These are phyloP conservation scores for Channallabes apus DNA, from an alignment of 2,797 vertebrate genomes.

Conservation along the genomic window DNA sequence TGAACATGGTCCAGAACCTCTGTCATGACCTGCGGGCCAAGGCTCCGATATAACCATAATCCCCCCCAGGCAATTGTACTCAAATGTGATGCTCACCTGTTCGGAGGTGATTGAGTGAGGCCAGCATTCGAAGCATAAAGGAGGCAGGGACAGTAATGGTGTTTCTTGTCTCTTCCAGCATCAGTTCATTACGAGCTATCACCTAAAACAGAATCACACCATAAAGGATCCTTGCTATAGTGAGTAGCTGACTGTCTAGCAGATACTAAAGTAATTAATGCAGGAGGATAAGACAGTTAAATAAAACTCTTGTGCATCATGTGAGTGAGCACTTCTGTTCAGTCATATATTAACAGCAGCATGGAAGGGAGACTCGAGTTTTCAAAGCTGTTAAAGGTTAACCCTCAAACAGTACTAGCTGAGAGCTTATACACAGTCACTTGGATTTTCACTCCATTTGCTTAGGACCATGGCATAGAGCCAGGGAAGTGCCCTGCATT, in stretches of 20 bases:
- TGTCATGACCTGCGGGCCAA: too few relatives aligned
- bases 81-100: constrained; percentile 72
- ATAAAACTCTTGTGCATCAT: not conserved
- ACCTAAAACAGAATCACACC: constrained; percentile 74
- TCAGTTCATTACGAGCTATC: constrained; percentile 95
- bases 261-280: not conserved
- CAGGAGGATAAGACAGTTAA: not conserved
- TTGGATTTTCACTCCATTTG: not conserved
- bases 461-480: not conserved
- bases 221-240: not conserved
- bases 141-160: constrained; percentile 98
- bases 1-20: too few relatives aligned
- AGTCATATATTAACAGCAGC: not conserved
- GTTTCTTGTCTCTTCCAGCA: constrained; percentile 97
- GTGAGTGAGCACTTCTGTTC: not conserved
- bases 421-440: not conserved
- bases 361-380: not conserved
- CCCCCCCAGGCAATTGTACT: not conserved
- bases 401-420: not conserved
- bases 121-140: constrained; percentile 98
- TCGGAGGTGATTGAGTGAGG: constrained; percentile 91
- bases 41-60: not conserved
- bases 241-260: not conserved
- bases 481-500: not conserved
- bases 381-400: not conserved